Evolutionary conservation across 2,888 invertebrate species (phyloP).

Genomic region (Erannis defoliaria): DNA sequence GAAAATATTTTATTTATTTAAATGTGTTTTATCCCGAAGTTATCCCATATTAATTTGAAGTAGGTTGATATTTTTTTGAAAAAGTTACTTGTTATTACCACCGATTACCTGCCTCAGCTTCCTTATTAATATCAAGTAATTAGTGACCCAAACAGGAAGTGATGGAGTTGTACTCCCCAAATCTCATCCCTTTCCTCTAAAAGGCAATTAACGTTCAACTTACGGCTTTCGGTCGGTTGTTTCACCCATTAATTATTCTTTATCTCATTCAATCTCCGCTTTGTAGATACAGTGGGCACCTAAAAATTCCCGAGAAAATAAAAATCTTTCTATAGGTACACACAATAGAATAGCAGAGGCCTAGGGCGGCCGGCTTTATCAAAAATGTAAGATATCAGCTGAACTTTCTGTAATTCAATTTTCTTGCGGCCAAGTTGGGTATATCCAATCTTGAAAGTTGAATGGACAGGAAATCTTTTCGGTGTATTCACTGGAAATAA

Average conservation of each 20-base stretch:
- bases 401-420: slow-evolving; percentile 43
- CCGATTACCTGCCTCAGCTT: slow-evolving; percentile 8
- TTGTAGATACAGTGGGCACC: slow-evolving; percentile 25
- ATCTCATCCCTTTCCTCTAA: slow-evolving; percentile 56
- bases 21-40: too few species aligned
- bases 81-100: neutral
- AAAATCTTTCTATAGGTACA: slow-evolving; percentile 37
- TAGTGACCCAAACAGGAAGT: slow-evolving; percentile 46
- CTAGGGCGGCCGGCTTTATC: slow-evolving; percentile 37
- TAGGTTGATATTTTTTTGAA: slow-evolving; percentile 10
- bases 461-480: slow-evolving; percentile 20
- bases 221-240: slow-evolving; percentile 45
- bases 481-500: slow-evolving; percentile 8
- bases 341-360: slow-evolving; percentile 35
- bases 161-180: slow-evolving; percentile 44
- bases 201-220: slow-evolving; percentile 52
- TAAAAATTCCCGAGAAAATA: slow-evolving; percentile 27
- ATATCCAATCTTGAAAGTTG: slow-evolving; percentile 35
- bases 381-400: slow-evolving; percentile 42
- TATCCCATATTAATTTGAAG: too few species aligned
- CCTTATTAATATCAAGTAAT: slow-evolving; percentile 40
- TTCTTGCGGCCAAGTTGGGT: slow-evolving; percentile 36
- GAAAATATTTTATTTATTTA: too few species aligned
- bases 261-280: slow-evolving; percentile 38
- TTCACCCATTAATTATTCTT: slow-evolving; percentile 44